Conservation (phyloP, 2,888 invertebrate species). For the Caenorhabditis sp. region DNA sequence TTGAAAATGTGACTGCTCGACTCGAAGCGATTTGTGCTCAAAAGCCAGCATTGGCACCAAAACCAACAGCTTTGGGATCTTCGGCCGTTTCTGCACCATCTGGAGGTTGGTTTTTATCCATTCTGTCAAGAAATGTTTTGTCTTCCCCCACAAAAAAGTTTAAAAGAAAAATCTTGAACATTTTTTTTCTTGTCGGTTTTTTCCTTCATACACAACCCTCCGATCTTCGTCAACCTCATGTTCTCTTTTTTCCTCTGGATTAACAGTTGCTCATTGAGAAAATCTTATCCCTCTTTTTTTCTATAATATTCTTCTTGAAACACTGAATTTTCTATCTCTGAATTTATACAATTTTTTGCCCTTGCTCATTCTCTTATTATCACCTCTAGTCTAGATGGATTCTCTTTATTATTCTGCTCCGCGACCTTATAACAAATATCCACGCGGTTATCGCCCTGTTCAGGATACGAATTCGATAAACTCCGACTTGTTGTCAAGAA, state of each 20-base stretch:
- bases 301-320: neutral
- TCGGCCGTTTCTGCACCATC: neutral
- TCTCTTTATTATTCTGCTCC: constrained; percentile 45
- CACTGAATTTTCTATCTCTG: constrained; percentile 9
- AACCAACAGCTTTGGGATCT: constrained; percentile 47
- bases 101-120: constrained; percentile 4
- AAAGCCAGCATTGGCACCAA: constrained; percentile 65
- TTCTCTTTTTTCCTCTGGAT: neutral
- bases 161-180: neutral
- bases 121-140: neutral
- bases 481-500: neutral
- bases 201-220: neutral
- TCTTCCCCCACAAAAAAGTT: constrained; percentile 3
- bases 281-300: constrained; percentile 1
- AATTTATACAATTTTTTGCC: constrained; percentile 34
- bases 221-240: neutral
- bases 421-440: constrained; percentile 47
- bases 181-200: neutral
- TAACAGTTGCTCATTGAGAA: constrained; percentile 7
- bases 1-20: constrained; percentile 48
- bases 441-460: constrained; percentile 50
- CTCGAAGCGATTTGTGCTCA: constrained; percentile 57
- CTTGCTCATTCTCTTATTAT: constrained; percentile 11
- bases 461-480: constrained; percentile 11
- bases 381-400: constrained; percentile 35